phyloP scores from a whole-genome alignment of 2,113 vertebrate species.

The Pampusana beccarii region DNA sequence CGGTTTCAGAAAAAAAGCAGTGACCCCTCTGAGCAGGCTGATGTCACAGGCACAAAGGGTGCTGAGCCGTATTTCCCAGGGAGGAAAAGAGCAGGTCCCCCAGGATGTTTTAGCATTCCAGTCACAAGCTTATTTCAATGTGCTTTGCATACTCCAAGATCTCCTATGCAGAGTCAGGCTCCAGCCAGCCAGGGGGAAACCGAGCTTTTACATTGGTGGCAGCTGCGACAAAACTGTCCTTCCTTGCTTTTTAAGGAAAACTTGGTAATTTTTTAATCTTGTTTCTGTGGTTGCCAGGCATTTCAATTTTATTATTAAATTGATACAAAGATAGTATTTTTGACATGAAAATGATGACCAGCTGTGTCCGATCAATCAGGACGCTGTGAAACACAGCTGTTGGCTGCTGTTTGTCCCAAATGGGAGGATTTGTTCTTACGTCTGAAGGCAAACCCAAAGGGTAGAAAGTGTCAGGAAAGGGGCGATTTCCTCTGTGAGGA shows the following conservation, averaged over 20 bases:
- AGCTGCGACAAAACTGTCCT: neutral
- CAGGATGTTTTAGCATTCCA: neutral
- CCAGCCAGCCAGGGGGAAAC: neutral
- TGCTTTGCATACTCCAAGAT: neutral
- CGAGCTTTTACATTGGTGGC: neutral
- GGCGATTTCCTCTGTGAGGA: neutral
- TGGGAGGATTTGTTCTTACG: neutral
- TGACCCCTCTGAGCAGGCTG: neutral
- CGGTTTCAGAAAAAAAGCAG: neutral
- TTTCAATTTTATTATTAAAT: neutral
- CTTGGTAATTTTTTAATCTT: neutral
- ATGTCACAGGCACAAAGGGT: neutral
- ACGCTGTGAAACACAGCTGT: neutral
- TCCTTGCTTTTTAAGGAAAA: neutral
- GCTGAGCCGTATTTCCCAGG: neutral
- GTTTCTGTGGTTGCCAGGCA: neutral
- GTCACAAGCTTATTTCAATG: slow-evolving; percentile 5
- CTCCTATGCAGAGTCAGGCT: neutral
- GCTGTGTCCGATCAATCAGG: neutral
- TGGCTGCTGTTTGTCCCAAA: neutral
- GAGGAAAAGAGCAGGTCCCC: neutral
- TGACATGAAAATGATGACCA: neutral
- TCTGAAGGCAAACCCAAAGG: neutral
- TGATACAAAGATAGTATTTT: neutral
- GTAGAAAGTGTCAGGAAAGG: neutral